Evolutionary conservation across 1,140 invertebrate species (phyloP), one percentile per base, ranked within the genome.

Genomic region (Meloidogyne floridensis): DNA sequence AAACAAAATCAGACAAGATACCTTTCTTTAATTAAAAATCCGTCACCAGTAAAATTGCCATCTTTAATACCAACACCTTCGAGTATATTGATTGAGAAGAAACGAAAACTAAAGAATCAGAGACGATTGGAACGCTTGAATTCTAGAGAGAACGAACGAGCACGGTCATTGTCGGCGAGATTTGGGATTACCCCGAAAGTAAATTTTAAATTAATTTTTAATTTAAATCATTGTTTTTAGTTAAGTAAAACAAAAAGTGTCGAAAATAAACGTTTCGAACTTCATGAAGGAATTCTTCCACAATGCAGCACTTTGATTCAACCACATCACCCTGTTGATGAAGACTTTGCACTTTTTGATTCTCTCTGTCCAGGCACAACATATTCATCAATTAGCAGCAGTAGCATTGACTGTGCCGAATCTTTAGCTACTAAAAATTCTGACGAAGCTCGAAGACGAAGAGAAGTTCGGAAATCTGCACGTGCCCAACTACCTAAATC

Each of bases 371-470:
- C n/a, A n/a, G 59, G n/a, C 15, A 65, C 15, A 18, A 18, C 15
- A 65, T 8, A n/a, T 65, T 65, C 59, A 5, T 65, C 59, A 13
- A 18, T 65, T 65, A 65, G 59, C n/a, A 65, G 59, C 59, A 65
- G 59, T n/a, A 65, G 59, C n/a, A 65, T 65, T 65, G 59, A 65
- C 5, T 65, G 59, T 8, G 59, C 59, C 6, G 59, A 65, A 18
- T 65, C 59, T n/a, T 65, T 65, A 65, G 59, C n/a, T n/a, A 65
- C 59, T n/a, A 18, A 65, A 65, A n/a, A 65, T n/a, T 65, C n/a
- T 4, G n/a, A 18, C 15, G 7, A 2, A 18, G 59, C 15, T 65
- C 13, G 10, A n/a, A 65, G n/a, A 15, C 3, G 15, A 65, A 65
- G n/a, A 65, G 59, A 65, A n/a, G 1, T 18, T 18, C 4, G n/a